Base-by-base conservation (phyloP, 2,888 invertebrate species). In the Neocrepidodera transversa region DNA sequence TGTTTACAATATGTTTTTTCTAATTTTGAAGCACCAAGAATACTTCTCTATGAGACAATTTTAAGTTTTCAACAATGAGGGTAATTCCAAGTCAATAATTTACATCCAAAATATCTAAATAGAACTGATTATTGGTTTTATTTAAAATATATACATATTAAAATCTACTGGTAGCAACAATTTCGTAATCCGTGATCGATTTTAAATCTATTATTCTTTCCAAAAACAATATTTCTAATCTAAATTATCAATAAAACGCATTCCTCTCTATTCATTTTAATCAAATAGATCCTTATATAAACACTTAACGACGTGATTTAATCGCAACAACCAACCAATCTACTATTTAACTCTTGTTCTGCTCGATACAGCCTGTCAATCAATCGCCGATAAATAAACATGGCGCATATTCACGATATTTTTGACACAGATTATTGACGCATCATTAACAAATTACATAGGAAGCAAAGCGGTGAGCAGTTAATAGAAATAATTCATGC, bases 391-490 rank as follows among this genome's bases (percentile, higher is more conserved):
- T 28, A 28, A 28, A 32, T 32, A 32, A 32, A 32, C 13, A 32
- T 32, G 32, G 13, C 11, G 32, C 13, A 13, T 32, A 32, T 32
- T 32, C 32, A 32, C 13, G 32, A 11, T 32, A 32, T 28, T 32
- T 32, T 32, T 13, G 32, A 32, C 32, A 32, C 10, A 32, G 11
- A 32, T 32, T 32, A 32, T 32, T 11, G 6, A 3, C 32, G 32
- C 32, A 32, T 32, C 32, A 32, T 32, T 32, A 32, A 32, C 32
- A 32, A 32, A 32, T 32, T 32, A 32, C 13, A 32, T 32, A 32
- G 32, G 32, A 32, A 32, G 32, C 32, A 11, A 32, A 8, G 11
- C 11, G 32, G 32, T 28, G 32, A 32, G 32, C 3, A 13, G 32
- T 32, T 32, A 32, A 32, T 32, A 32, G 11, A 32, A 32, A 32